Percentiles rank a stretch among this genome's conserved stretches.
These are phyloP conservation scores for Callionymus lyra DNA, from an alignment of 2,113 vertebrate genomes.

Conservation along the genomic window DNA sequence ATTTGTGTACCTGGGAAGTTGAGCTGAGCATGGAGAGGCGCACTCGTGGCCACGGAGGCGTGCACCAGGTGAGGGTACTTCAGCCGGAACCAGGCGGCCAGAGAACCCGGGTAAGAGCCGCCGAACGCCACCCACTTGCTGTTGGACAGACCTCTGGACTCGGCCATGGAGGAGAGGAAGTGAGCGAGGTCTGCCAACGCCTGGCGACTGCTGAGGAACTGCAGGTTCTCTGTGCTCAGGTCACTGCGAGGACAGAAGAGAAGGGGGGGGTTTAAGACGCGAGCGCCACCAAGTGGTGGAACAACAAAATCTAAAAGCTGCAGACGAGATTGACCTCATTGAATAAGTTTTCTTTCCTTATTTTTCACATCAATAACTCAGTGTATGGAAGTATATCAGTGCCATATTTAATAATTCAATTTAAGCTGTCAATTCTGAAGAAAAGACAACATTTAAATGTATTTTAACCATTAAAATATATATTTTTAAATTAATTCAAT, in stretches of 20 bases:
- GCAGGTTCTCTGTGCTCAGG: slow-evolving; percentile 47
- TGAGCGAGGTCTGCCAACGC: slow-evolving; percentile 59
- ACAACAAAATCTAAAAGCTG: too few relatives aligned
- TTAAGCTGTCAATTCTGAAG: too few relatives aligned
- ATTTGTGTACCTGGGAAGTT: slow-evolving; percentile 66
- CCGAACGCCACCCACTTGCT: slow-evolving; percentile 55
- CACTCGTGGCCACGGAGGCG: slow-evolving; percentile 54
- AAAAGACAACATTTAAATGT: too few relatives aligned
- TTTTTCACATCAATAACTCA: too few relatives aligned
- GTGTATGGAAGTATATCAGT: too few relatives aligned
- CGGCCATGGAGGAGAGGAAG: slow-evolving; percentile 39
- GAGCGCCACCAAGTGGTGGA: slow-evolving; percentile 40
- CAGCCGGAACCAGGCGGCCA: slow-evolving; percentile 60
- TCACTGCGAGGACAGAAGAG: slow-evolving; percentile 35
- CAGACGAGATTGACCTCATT: too few relatives aligned
- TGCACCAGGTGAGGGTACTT: slow-evolving; percentile 62
- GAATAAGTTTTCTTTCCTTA: too few relatives aligned
- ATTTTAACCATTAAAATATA: too few relatives aligned
- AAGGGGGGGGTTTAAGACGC: background rate
- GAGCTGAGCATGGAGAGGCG: slow-evolving; percentile 46
- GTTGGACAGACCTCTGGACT: slow-evolving; percentile 28
- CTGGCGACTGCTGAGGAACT: slow-evolving; percentile 60
- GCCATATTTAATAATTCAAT: too few relatives aligned
- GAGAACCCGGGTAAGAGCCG: slow-evolving; percentile 59
- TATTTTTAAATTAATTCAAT: too few relatives aligned